Evolutionary conservation across 2,797 vertebrate genomes (phyloP).

Genomic region (Florisuga fusca): DNA sequence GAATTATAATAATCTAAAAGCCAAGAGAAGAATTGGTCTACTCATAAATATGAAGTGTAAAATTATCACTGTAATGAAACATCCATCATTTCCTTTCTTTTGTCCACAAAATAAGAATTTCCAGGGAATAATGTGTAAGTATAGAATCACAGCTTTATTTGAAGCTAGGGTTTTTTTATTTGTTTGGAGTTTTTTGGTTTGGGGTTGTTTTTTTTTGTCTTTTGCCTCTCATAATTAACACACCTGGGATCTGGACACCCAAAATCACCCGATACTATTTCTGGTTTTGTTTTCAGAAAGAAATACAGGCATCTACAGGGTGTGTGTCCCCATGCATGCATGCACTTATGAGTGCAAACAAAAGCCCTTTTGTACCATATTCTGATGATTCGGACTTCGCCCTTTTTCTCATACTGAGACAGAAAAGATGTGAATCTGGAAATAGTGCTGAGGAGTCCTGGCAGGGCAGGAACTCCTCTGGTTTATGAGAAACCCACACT

Average conservation of each 20-base stretch:
- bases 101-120: not conserved
- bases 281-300: not conserved
- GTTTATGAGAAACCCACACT: fast-evolving
- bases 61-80: not conserved
- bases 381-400: not conserved
- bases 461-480: not conserved
- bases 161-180: no score
- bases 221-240: not conserved
- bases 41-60: not conserved
- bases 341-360: not conserved
- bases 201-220: not conserved
- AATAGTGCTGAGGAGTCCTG: no score
- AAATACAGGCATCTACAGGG: not conserved
- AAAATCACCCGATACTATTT: not conserved
- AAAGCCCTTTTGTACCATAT: not conserved
- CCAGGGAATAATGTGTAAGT: not conserved
- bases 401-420: not conserved
- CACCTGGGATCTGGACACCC: not conserved
- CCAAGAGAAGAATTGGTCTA: not conserved
- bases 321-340: fast-evolving
- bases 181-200: no score
- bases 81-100: not conserved
- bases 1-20: not conserved
- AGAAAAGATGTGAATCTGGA: not conserved
- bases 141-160: not conserved